These are phyloP conservation scores for Acyrthosiphon pisum DNA, from an alignment of 1,140 invertebrate species.

Conservation along the genomic window DNA sequence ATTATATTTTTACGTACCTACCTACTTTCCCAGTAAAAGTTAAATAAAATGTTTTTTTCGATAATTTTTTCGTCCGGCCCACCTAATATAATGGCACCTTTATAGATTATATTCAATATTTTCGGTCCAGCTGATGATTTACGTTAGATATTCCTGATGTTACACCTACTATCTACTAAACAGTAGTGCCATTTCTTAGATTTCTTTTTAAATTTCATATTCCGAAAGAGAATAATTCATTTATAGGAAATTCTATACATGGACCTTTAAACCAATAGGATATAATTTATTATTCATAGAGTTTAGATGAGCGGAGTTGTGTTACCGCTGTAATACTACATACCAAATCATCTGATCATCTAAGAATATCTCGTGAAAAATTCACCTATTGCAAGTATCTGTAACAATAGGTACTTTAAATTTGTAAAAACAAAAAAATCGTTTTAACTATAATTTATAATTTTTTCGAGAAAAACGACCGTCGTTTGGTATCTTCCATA, in stretches of 20 bases:
- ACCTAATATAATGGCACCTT: neutral
- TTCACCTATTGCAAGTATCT: too few relatives aligned
- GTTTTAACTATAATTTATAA: too few relatives aligned
- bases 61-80: neutral
- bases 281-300: too few relatives aligned
- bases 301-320: too few relatives aligned
- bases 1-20: too few relatives aligned
- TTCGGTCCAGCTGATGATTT: neutral
- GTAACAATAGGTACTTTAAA: too few relatives aligned
- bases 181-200: neutral
- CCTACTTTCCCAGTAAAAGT: neutral
- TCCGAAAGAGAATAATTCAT: neutral
- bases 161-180: neutral
- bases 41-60: neutral
- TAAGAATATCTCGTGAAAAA: too few relatives aligned
- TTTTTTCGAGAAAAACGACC: too few relatives aligned
- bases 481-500: too few relatives aligned
- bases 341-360: too few relatives aligned
- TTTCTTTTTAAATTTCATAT: neutral
- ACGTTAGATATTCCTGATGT: neutral
- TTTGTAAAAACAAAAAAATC: too few relatives aligned
- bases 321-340: too few relatives aligned
- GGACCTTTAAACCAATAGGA: neutral
- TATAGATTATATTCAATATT: neutral
- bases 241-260: neutral